Base-by-base conservation (phyloP, 1,140 invertebrate species). In the Dendrolimus punctatus region DNA sequence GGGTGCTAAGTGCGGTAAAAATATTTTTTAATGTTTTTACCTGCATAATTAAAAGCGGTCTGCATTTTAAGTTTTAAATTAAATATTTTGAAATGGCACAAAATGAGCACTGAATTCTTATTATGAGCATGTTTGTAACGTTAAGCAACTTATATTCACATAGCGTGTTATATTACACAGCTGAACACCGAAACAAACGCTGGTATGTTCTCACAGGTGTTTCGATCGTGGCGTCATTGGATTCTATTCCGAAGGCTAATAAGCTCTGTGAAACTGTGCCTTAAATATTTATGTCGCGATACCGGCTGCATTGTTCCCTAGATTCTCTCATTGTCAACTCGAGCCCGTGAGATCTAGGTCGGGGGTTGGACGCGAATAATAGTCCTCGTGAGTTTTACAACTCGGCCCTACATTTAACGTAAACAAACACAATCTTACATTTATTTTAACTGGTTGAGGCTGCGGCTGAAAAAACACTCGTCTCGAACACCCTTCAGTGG, bases 131-230 rank as follows among this genome's bases (percentile, higher is more conserved):
- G 3, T 23, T 23, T 23, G 23, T 23, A 23, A 23, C 23, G 23
- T 23, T 23, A 3, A 23, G 23, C 23, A 23, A 23, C 23, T 1
- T 23, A 23, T 23, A 23, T 23, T 23, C 23, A 23, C 23, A 23
- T 23, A 23, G 23, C 23, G 23, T 23, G 23, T 23, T 23, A 23
- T 23, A 43, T 9, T 6, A 43, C 42, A n/a, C 8, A n/a, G 42
- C 10, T 8, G 42, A n/a, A 43, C 8, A 43, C 37, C 42, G 42
- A 44, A 45, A 68, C 73, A 75, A 79, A 82, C 83, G 78, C 81
- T 76, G 75, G 67, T 55, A 71, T 76, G 66, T 83, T 85, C 82
- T 76, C 82, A 85, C 80, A 85, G 71, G 70, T 84, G 79, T 83
- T 82, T 80, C 71, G 72, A 51, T 69, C 66, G 62, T 51, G 53